Base-by-base conservation (phyloP, 2,113 vertebrate species). In the Pelmatolapia mariae region DNA sequence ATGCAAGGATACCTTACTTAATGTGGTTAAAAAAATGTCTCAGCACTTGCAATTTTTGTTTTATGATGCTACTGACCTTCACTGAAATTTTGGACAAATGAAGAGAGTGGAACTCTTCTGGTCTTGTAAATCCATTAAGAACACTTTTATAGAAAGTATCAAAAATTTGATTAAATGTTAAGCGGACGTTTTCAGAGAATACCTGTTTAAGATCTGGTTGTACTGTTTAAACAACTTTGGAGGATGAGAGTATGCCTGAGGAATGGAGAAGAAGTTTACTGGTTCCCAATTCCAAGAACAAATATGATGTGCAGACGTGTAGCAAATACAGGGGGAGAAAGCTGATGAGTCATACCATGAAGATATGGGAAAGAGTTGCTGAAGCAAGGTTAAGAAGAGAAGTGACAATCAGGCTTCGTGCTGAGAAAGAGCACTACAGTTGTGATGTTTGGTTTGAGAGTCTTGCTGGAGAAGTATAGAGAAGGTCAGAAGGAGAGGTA, bases 61-160 rank as follows among this genome's bases (percentile, higher is more conserved):
- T n/a, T 26, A 50, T 19, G 1, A 8, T 50, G 16, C 10, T 0
- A 0, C 8, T 47, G 40, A 76, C 24, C 40, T 1, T 76, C 38
- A 47, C 24, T 78, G 6, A 78, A 78, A 0, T 31, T 50, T 26
- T 50, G 16, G 22, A 78, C 71, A n/a, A 78, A 78, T 50, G 71
- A 78, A 78, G 16, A 78, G 45, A 78, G 26, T 29, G 9, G 24
- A 16, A 47, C 43, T 4, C 1, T 8, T 50, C 40, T 50, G 43
- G 1, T 29, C 15, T 78, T 78, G 24, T 50, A 50, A 78, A 29
- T 50, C 71, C 43, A 78, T 50, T 47, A 76, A 76, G 15, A 24
- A 76, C 36, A 29, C 24, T 18, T 47, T 8, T 68, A 47, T 1
- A 76, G 15, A 47, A 29, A 29, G 9, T 29, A 47, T 50, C 24